Conservation (phyloP, 2,888 invertebrate genomes). For the Carterocephalus palaemon region DNA sequence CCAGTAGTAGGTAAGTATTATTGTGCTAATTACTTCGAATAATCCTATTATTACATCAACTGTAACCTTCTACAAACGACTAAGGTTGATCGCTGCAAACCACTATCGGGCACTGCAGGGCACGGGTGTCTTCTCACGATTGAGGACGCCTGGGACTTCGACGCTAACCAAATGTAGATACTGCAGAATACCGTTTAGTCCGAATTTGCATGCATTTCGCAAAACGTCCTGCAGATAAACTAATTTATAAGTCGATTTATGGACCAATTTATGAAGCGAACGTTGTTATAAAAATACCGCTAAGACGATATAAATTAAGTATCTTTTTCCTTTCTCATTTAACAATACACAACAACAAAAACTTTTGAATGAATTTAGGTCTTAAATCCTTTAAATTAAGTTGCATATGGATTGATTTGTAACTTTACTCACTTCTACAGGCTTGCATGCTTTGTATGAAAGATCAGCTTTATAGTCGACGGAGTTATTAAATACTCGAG, state of each 20-base stretch:
- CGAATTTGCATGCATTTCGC: slow-evolving; percentile 8
- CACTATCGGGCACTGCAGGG: no score
- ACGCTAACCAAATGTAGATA: no score
- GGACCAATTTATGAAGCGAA: slow-evolving; percentile 13
- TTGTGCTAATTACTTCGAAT: no score
- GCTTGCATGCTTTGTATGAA: slow-evolving; percentile 17
- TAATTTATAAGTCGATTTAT: slow-evolving; percentile 12
- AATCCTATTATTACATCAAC: no score
- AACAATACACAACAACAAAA: not conserved
- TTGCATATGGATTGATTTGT: not conserved
- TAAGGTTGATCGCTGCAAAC: no score
- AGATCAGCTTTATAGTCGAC: slow-evolving; percentile 11
- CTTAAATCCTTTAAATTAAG: not conserved
- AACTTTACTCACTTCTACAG: slow-evolving; percentile 7
- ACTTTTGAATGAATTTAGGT: not conserved
- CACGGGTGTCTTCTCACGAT: no score
- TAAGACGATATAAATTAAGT: not conserved
- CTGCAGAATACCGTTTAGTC: no score
- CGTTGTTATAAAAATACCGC: slow-evolving; percentile 5
- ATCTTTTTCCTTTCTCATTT: slow-evolving; percentile 8
- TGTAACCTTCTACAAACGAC: no score
- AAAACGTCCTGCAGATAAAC: slow-evolving; percentile 24
- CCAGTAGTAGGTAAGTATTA: no score
- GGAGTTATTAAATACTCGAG: slow-evolving; percentile 11
- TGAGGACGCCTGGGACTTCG: no score